Evolutionary conservation across 2,113 vertebrate species (phyloP).

Genomic region (Panthera tigris): DNA sequence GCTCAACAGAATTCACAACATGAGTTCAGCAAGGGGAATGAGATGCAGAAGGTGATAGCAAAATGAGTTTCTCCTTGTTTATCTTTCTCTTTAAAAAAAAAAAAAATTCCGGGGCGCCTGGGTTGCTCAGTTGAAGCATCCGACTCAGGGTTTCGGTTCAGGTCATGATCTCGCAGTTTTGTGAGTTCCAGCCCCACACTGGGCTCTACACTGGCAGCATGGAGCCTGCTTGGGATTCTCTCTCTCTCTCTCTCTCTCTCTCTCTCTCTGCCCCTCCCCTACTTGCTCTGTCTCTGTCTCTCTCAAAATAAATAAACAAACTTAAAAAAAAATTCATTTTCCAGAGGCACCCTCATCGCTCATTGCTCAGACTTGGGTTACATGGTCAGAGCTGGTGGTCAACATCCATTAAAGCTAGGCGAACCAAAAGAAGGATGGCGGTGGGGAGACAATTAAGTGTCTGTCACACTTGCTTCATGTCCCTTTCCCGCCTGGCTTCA

Average conservation of each 20-base stretch:
- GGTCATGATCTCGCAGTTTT: too few species aligned
- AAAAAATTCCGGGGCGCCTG: too few species aligned
- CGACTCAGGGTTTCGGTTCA: too few species aligned
- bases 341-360: neutral
- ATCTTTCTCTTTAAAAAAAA: neutral
- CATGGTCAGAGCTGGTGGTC: neutral
- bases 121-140: too few species aligned
- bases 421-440: neutral
- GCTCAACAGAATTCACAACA: neutral
- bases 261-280: too few species aligned
- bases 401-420: neutral
- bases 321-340: neutral
- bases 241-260: too few species aligned
- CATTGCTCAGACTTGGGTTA: neutral
- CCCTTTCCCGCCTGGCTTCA: neutral
- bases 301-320: too few species aligned
- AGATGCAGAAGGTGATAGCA: neutral
- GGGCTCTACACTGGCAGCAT: too few species aligned
- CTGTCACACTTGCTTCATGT: neutral
- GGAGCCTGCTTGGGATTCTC: too few species aligned
- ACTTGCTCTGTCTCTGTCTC: too few species aligned
- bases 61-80: neutral
- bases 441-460: neutral
- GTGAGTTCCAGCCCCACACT: too few species aligned
- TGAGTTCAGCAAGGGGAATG: neutral